These are phyloP conservation scores for Julus scandinavius DNA, from an alignment of 2,888 invertebrate species.

Conservation along the genomic window DNA sequence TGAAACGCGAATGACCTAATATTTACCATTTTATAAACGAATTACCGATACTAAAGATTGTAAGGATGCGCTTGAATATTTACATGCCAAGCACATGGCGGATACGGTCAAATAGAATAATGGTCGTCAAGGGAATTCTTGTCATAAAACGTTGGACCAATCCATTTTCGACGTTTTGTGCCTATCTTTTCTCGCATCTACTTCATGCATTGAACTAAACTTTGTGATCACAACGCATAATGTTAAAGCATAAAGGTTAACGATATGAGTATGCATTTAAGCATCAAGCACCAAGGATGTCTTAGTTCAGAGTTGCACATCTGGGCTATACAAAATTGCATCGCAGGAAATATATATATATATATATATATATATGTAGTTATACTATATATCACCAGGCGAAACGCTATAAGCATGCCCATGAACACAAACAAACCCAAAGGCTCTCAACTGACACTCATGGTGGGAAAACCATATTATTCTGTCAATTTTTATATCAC, in stretches of 20 bases:
- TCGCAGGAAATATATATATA: background rate
- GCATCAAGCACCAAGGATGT: background rate
- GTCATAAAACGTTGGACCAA: constrained; percentile 5
- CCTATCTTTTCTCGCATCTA: background rate
- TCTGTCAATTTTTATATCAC: background rate
- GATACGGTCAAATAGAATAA: background rate
- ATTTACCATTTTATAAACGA: too few species aligned
- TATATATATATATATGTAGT: too few species aligned
- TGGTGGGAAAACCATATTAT: background rate
- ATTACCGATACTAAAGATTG: too few species aligned
- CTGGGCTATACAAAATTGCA: background rate
- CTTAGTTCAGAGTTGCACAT: background rate
- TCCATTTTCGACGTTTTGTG: background rate
- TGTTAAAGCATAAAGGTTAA: background rate
- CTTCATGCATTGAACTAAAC: background rate
- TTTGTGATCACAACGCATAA: background rate
- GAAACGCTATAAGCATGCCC: background rate
- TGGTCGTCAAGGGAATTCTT: background rate
- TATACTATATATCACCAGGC: background rate
- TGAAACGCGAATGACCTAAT: too few species aligned
- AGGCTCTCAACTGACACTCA: background rate
- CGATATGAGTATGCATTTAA: background rate
- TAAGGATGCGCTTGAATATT: background rate
- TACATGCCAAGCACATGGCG: background rate
- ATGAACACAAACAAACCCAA: background rate